Conservation (phyloP, 64 coral and sea anemone genomes). For the Montipora foliosa region DNA sequence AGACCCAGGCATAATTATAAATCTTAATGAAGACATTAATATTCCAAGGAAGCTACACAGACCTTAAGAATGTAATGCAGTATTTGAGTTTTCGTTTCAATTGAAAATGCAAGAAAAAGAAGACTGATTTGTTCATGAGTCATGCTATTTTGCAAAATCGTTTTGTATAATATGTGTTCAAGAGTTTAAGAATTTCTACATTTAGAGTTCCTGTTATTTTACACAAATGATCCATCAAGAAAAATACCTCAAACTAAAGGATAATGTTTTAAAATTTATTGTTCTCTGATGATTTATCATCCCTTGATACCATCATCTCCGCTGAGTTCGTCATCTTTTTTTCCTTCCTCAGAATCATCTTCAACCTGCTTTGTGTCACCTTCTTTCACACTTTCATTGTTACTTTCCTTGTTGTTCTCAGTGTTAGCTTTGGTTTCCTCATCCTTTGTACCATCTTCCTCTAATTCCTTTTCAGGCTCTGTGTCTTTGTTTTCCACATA, state of each 20-base stretch:
- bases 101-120: no score
- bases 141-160: no score
- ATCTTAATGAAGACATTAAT: no score
- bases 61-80: no score
- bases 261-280: background rate
- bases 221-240: background rate
- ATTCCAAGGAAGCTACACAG: no score
- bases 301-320: slow-evolving; percentile 18
- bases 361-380: slow-evolving; percentile 7
- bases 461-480: slow-evolving; percentile 13
- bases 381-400: background rate
- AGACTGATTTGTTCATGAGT: no score
- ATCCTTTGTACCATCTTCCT: slow-evolving; percentile 28
- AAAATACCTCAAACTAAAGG: slow-evolving; percentile 4
- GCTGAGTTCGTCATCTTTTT: slow-evolving; percentile 16
- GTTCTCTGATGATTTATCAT: background rate
- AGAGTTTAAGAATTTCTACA: no score
- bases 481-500: slow-evolving; percentile 7
- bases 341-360: slow-evolving; percentile 19
- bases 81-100: no score
- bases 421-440: background rate
- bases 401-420: slow-evolving; percentile 24
- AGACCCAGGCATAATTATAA: no score
- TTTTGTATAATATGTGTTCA: no score
- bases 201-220: no score